Evolutionary conservation across 1,140 invertebrate genomes (phyloP).

Genomic region (Microplitis mediator): DNA sequence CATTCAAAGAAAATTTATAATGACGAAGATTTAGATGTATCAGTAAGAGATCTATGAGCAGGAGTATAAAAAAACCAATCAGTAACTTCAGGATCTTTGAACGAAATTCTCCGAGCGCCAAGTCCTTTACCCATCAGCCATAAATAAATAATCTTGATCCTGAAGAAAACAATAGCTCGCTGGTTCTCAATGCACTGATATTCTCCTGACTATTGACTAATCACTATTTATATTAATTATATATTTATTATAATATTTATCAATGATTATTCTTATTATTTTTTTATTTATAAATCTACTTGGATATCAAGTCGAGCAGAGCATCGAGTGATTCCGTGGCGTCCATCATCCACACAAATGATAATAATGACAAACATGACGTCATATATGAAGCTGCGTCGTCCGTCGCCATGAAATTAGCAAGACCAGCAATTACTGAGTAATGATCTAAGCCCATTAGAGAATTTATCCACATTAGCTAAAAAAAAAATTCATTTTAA

Average conservation of each 20-base stretch:
- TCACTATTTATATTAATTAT: not conserved
- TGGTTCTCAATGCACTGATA: not conserved
- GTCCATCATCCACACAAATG: constrained; percentile 61
- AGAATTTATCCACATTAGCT: constrained; percentile 49
- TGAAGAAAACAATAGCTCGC: no score
- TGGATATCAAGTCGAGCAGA: constrained; percentile 48
- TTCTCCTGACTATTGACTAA: not conserved
- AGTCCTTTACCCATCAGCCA: no score
- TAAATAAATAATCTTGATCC: no score
- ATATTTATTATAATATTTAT: not conserved
- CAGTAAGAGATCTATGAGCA: not conserved
- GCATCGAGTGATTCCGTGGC: constrained; percentile 57
- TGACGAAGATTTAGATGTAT: no score
- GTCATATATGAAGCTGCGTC: constrained; percentile 46
- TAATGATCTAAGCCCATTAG: constrained; percentile 36
- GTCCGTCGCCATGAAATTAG: constrained; percentile 47
- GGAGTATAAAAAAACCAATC: no score
- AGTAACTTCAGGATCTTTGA: no score
- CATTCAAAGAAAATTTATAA: no score
- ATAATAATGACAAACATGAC: constrained; percentile 51
- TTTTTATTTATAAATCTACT: constrained; percentile 39
- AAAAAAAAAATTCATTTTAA: no score
- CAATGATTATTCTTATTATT: constrained; percentile 2
- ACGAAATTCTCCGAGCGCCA: no score
- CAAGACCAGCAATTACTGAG: constrained; percentile 36